Percentiles rank a stretch among this genome's conserved stretches.
Evolutionary conservation across 2,797 vertebrate genomes (phyloP).

Genomic region (Oreortyx pictus): DNA sequence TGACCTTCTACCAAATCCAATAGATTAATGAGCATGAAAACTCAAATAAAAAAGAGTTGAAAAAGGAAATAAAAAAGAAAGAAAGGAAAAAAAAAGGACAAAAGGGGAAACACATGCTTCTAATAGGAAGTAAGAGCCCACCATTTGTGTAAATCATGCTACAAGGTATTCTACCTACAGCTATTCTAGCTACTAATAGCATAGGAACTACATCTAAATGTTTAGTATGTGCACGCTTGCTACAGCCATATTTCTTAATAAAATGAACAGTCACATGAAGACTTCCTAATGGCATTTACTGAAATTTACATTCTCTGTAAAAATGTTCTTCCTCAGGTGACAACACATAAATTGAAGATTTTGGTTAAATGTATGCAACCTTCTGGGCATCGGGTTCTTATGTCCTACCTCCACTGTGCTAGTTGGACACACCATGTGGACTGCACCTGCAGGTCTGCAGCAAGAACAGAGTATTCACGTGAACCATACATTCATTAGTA

Average conservation of each 20-base stretch:
- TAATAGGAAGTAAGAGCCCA: background rate
- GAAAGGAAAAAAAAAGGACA: fast-evolving
- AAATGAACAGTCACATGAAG: background rate
- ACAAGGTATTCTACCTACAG: background rate
- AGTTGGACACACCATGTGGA: background rate
- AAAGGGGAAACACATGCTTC: background rate
- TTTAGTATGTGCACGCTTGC: background rate
- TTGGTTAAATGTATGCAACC: background rate
- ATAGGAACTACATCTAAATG: background rate
- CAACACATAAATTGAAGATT: background rate
- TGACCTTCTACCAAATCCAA: background rate
- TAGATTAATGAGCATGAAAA: background rate
- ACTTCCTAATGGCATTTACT: background rate
- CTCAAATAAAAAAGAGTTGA: background rate
- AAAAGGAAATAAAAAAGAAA: background rate
- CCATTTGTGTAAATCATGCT: background rate
- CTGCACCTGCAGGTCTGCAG: background rate
- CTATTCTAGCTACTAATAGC: background rate
- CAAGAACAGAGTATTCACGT: background rate
- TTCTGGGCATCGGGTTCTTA: background rate
- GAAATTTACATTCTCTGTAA: too few species aligned
- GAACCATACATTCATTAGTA: background rate
- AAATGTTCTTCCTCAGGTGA: background rate
- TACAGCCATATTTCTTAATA: background rate
- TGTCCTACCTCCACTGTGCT: background rate